Evolutionary conservation across 1,140 invertebrate genomes (phyloP).

Genomic region (Vollenhovia emeryi): DNA sequence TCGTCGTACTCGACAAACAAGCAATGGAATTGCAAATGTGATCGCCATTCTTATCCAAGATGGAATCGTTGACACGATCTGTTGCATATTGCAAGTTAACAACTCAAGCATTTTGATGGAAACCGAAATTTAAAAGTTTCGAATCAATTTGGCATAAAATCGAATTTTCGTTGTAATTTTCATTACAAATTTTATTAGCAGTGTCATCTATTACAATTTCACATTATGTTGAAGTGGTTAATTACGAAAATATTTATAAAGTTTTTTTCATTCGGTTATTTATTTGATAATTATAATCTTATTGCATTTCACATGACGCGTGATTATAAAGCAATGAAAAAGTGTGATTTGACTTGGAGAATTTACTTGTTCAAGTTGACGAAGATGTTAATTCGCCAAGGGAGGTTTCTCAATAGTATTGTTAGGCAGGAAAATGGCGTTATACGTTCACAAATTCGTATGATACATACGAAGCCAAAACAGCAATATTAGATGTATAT

Average conservation of each 20-base stretch:
- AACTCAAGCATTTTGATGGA: background rate
- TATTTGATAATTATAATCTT: background rate
- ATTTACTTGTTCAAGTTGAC: conserved; percentile 21
- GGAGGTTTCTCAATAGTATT: conserved; percentile 49
- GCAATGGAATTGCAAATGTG: conserved; percentile 36
- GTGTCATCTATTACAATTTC: background rate
- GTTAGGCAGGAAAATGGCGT: conserved; percentile 60
- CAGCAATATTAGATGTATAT: conserved; percentile 84
- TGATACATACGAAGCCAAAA: conserved; percentile 73
- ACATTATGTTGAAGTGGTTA: background rate
- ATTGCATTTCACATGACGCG: background rate
- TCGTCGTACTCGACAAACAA: conserved; percentile 15
- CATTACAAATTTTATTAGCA: background rate
- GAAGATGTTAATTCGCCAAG: background rate
- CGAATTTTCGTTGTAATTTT: background rate
- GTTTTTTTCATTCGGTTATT: background rate
- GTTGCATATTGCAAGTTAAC: conserved; percentile 12
- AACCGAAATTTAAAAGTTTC: background rate
- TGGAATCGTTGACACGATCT: conserved; percentile 4
- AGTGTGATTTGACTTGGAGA: background rate
- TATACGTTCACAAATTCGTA: conserved; percentile 59
- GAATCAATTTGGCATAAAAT: background rate
- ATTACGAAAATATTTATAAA: conserved; percentile 4
- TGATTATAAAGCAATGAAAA: conserved; percentile 7
- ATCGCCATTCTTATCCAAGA: conserved; percentile 22